Percentiles rank a stretch among this genome's conserved stretches.
Evolutionary conservation across 2,888 invertebrate genomes (phyloP).

Genomic region (Andrena haemorrhoa): DNA sequence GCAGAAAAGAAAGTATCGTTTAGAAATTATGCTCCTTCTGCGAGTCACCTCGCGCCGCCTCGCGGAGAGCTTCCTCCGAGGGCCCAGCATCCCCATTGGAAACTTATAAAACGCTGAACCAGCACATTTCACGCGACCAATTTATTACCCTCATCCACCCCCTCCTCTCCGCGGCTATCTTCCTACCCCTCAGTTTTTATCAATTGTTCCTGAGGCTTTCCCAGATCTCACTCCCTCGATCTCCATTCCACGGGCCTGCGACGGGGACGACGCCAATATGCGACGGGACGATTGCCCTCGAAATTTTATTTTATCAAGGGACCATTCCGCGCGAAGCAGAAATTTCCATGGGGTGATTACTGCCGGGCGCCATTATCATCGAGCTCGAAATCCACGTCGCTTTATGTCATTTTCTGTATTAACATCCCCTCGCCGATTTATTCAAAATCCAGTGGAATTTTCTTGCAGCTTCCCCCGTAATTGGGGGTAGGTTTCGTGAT

Average conservation of each 20-base stretch:
- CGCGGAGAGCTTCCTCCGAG: background rate
- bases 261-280: slow-evolving; percentile 15
- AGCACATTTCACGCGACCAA: slow-evolving; percentile 61
- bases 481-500: too few relatives aligned
- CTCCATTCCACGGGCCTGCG: background rate
- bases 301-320: slow-evolving; percentile 27
- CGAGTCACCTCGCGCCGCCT: background rate
- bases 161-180: slow-evolving; percentile 22
- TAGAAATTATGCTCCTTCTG: slow-evolving; percentile 19
- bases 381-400: background rate
- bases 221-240: background rate
- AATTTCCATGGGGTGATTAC: slow-evolving; percentile 43
- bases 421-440: too few relatives aligned
- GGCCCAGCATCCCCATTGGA: slow-evolving; percentile 29
- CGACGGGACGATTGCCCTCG: slow-evolving; percentile 1
- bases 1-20: slow-evolving; percentile 9
- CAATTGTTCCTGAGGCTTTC: slow-evolving; percentile 53
- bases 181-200: slow-evolving; percentile 13
- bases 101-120: slow-evolving; percentile 68
- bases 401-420: too few relatives aligned
- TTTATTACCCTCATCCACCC: slow-evolving; percentile 65
- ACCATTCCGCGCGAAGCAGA: background rate
- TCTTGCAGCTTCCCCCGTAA: too few relatives aligned
- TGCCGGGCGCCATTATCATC: background rate
- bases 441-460: too few relatives aligned